These are phyloP conservation scores for Lasioglossum vierecki DNA, from an alignment of 2,888 invertebrate genomes.

Conservation along the genomic window DNA sequence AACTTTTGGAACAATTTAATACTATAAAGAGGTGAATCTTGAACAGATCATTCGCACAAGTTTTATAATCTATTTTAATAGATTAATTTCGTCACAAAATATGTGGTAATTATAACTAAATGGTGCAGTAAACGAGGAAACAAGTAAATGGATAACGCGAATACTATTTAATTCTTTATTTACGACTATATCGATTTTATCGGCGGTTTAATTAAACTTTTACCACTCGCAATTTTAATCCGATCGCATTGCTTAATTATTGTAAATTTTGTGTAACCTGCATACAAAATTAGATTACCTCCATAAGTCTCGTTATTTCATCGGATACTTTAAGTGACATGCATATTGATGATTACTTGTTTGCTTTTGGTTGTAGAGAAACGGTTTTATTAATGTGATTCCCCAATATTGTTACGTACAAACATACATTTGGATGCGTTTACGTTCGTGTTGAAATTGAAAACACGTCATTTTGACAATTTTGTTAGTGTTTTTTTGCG, in stretches of 20 bases:
- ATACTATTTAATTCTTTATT: slow-evolving; percentile 7
- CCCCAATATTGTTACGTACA: neutral
- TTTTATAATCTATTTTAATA: neutral
- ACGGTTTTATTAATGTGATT: slow-evolving; percentile 9
- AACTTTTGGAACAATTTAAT: too few species aligned
- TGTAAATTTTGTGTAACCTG: slow-evolving; percentile 12
- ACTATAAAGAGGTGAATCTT: too few species aligned
- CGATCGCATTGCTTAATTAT: neutral
- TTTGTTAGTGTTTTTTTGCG: neutral
- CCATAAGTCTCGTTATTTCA: slow-evolving; percentile 19
- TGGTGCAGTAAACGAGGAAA: neutral
- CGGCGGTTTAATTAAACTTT: slow-evolving; percentile 23
- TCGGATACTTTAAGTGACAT: slow-evolving; percentile 8
- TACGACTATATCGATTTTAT: neutral
- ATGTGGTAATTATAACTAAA: neutral
- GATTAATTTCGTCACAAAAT: neutral
- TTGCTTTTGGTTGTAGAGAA: neutral
- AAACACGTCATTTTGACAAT: neutral
- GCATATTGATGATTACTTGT: slow-evolving; percentile 29
- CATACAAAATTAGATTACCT: neutral
- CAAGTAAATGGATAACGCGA: neutral
- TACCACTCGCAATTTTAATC: neutral
- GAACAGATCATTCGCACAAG: neutral
- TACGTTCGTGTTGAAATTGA: neutral
- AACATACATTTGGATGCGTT: neutral